Percentiles rank a stretch among this genome's conserved stretches.
Evolutionary conservation across 2,113 vertebrate species (phyloP).

Genomic region (Myotis davidii): DNA sequence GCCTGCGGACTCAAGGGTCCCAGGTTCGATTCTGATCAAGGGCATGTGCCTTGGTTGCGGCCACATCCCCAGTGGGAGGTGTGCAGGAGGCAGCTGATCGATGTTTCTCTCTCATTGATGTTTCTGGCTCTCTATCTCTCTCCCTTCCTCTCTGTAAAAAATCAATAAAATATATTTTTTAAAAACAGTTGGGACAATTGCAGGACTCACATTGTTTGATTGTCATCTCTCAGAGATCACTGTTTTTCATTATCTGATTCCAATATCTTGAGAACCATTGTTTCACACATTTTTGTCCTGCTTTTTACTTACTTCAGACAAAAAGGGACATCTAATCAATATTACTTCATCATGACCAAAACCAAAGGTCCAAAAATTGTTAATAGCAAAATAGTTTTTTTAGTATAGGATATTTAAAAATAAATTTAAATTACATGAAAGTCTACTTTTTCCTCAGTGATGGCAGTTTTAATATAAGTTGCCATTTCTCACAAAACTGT

Average conservation of each 20-base stretch:
- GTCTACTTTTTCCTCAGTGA: conserved; percentile 11
- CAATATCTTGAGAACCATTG: not conserved
- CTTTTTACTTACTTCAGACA: not conserved
- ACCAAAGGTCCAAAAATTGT: conserved; percentile 22
- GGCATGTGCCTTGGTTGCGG: no score
- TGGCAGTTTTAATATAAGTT: conserved; percentile 14
- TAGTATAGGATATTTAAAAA: conserved; percentile 1
- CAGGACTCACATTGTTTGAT: not conserved
- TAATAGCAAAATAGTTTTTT: conserved; percentile 23
- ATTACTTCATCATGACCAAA: not conserved
- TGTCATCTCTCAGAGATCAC: not conserved
- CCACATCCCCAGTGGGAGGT: no score
- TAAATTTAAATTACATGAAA: not conserved
- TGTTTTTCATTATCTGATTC: not conserved
- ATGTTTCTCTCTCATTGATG: no score
- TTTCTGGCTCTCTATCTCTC: no score
- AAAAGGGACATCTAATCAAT: conserved; percentile 16
- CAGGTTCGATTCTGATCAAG: no score
- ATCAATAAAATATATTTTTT: no score
- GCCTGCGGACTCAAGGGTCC: no score
- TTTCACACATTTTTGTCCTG: conserved; percentile 1
- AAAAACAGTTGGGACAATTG: not conserved
- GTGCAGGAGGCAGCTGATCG: no score
- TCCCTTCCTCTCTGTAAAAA: no score
- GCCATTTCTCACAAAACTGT: not conserved